A percentile compares a stretch with the other conserved stretches of the same genome.
phyloP scores from a whole-genome alignment of 2,888 invertebrate species.

The Tenthredo amoena region DNA sequence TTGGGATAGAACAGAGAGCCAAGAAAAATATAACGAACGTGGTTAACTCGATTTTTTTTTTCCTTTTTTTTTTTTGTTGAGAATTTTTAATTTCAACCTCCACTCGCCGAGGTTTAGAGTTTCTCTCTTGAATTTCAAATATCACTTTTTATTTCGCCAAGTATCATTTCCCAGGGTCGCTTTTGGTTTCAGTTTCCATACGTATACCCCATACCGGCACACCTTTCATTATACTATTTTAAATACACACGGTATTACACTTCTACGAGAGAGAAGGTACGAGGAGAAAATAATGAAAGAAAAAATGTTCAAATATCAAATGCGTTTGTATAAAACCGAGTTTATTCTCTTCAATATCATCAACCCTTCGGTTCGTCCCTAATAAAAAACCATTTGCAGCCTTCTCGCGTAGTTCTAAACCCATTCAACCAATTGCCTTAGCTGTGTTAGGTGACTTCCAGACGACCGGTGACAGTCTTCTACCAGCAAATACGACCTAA shows the following conservation, averaged over 20 bases:
- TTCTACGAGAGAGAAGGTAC: not conserved
- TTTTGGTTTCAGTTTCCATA: not conserved
- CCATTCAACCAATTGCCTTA: conserved; percentile 26
- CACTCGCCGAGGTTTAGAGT: conserved; percentile 6
- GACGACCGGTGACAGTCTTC: conserved; percentile 32
- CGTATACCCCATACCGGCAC: not conserved
- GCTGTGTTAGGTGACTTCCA: not conserved
- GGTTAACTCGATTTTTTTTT: conserved; percentile 5
- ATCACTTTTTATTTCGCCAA: conserved; percentile 35
- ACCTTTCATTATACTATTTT: conserved; percentile 20
- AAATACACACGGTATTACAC: not conserved
- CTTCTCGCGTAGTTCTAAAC: conserved; percentile 23
- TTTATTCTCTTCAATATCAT: not conserved
- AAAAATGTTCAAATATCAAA: not conserved
- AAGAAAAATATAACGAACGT: conserved; percentile 22
- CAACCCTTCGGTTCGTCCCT: not conserved
- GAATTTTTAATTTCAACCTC: conserved; percentile 27
- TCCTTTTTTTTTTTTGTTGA: not conserved
- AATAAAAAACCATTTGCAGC: not conserved
- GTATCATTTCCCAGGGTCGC: conserved; percentile 31
- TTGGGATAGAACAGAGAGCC: not conserved
- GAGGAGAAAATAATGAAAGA: not conserved
- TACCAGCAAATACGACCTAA: conserved; percentile 25
- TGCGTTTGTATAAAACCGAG: not conserved
- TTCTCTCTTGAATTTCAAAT: conserved; percentile 45